phyloP scores from a whole-genome alignment of 2,113 vertebrate species.

The Hipposideros armiger region DNA sequence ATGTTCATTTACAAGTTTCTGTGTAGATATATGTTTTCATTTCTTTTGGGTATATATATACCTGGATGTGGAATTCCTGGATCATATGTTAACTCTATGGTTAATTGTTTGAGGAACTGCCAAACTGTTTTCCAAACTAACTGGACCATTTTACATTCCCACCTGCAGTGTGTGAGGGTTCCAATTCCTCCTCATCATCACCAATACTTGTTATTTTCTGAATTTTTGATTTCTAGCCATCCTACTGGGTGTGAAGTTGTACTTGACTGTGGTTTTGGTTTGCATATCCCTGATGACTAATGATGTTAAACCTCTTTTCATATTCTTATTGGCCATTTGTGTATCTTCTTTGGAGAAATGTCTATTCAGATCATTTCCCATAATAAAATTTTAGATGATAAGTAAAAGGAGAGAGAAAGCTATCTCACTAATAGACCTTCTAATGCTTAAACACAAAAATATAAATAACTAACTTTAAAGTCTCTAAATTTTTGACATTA shows the following conservation, averaged over 20 bases:
- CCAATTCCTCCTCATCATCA: background rate
- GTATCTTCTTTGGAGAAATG: slow-evolving; percentile 9
- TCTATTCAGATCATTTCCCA: background rate
- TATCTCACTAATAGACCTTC: background rate
- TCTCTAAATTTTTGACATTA: background rate
- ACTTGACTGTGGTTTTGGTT: background rate
- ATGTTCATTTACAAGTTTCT: slow-evolving; percentile 12
- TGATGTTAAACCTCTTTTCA: background rate
- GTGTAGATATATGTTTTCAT: background rate
- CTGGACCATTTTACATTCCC: background rate
- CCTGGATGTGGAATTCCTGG: background rate
- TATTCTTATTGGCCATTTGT: background rate
- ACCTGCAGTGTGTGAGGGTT: background rate
- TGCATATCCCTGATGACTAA: background rate
- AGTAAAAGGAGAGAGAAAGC: background rate
- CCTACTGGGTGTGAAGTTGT: background rate
- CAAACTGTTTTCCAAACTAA: slow-evolving; percentile 49
- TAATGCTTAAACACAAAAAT: slow-evolving; percentile 21
- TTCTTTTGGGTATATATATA: background rate
- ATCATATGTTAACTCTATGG: background rate
- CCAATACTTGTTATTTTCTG: background rate
- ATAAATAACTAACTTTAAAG: background rate
- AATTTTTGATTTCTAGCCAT: background rate
- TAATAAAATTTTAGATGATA: slow-evolving; percentile 11
- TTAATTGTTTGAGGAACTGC: background rate